These are phyloP conservation scores for Xiphorhynchus elegans DNA, from an alignment of 2,113 vertebrate genomes.

Conservation along the genomic window DNA sequence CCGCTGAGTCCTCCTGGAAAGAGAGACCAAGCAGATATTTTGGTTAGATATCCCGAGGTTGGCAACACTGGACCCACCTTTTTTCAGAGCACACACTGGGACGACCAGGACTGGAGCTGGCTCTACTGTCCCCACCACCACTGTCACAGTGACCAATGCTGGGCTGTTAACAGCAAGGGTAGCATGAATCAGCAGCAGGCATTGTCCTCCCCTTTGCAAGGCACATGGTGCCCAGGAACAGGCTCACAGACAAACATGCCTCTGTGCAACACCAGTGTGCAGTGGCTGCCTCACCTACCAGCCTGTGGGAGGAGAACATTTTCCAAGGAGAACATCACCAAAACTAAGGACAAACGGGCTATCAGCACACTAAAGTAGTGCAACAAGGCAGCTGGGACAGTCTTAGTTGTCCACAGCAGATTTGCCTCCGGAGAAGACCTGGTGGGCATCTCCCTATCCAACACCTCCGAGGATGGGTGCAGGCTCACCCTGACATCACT, in stretches of 20 bases:
- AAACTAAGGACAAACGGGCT: neutral
- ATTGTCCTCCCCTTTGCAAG: rapidly evolving
- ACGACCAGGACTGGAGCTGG: neutral
- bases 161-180: neutral
- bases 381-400: neutral
- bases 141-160: rapidly evolving
- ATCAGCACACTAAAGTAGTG: neutral
- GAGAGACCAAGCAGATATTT: neutral
- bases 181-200: neutral
- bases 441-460: neutral
- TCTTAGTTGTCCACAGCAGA: neutral
- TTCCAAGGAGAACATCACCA: neutral
- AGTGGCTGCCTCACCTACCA: neutral
- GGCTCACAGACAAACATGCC: neutral
- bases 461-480: rapidly evolving
- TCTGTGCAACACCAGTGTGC: neutral
- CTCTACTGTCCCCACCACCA: neutral
- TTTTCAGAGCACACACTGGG: neutral
- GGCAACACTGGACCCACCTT: rapidly evolving
- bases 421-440: neutral
- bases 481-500: rapidly evolving
- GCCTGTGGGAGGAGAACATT: rapidly evolving
- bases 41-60: neutral
- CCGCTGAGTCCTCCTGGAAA: constrained; percentile 90
- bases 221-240: neutral